phyloP scores from a whole-genome alignment of 2,113 vertebrate genomes.

The Martes martes region DNA sequence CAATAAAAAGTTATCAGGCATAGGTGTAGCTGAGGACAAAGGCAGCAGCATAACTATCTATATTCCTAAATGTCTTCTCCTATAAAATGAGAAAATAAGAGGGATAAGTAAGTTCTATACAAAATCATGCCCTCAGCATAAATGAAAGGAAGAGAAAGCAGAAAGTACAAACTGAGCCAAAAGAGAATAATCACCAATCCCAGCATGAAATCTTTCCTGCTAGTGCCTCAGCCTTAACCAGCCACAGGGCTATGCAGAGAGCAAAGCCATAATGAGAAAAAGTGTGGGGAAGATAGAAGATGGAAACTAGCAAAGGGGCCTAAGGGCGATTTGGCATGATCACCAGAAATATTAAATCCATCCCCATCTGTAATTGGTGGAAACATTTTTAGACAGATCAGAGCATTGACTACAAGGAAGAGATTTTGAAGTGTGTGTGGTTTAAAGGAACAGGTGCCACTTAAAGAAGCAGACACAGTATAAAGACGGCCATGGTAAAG shows the following conservation, averaged over 20 bases:
- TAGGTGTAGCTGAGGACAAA: neutral
- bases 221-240: neutral
- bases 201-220: neutral
- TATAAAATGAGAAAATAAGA: neutral
- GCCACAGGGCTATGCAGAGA: neutral
- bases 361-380: too few relatives aligned
- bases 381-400: neutral
- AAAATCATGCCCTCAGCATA: neutral
- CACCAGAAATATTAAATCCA: neutral
- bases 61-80: neutral
- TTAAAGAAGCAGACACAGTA: neutral
- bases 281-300: neutral
- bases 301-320: neutral
- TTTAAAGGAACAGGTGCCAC: neutral
- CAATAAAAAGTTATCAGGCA: neutral
- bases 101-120: neutral
- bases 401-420: neutral
- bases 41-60: neutral
- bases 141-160: neutral
- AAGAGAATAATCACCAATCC: neutral
- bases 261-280: neutral
- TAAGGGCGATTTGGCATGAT: neutral
- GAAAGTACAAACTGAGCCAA: neutral
- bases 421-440: neutral
- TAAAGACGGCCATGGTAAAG: neutral